phyloP scores from a whole-genome alignment of 2,797 vertebrate genomes.

The Florisuga fusca region DNA sequence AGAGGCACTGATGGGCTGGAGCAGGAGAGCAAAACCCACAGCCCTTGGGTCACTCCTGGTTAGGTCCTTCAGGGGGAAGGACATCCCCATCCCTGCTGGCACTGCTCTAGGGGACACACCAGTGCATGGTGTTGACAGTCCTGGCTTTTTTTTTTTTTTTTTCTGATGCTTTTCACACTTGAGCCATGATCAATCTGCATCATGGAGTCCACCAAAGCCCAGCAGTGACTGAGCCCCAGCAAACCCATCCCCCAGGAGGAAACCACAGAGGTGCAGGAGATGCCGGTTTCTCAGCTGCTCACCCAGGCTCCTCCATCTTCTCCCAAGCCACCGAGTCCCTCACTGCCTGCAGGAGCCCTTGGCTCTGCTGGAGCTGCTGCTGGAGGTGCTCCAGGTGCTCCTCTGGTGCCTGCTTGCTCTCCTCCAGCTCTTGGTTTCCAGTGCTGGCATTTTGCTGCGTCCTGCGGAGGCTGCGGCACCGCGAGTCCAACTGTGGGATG shows the following conservation, averaged over 20 bases:
- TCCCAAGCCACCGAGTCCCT: background rate
- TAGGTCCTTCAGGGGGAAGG: background rate
- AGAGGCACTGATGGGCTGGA: no score
- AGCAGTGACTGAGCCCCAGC: accelerated
- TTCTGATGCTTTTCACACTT: background rate
- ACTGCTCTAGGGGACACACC: background rate
- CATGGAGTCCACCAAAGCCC: background rate
- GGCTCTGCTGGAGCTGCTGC: constrained; percentile 73
- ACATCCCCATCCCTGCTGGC: background rate
- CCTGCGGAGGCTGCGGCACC: constrained; percentile 63
- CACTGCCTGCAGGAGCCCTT: constrained; percentile 19
- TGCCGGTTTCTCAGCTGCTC: background rate
- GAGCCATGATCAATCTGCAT: accelerated
- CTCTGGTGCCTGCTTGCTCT: constrained; percentile 66
- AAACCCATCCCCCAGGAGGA: background rate
- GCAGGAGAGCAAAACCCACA: background rate
- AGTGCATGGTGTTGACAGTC: accelerated
- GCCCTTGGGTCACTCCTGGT: background rate
- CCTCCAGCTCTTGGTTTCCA: constrained; percentile 70
- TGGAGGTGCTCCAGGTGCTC: constrained; percentile 67
- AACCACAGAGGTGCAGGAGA: accelerated
- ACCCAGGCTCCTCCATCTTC: accelerated
- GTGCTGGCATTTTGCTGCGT: constrained; percentile 31
- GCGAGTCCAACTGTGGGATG: constrained; percentile 72
- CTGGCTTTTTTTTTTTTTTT: background rate